Percentiles rank a stretch among this genome's conserved stretches.
phyloP scores from a whole-genome alignment of 2,888 invertebrate genomes.

The Petrophora chlorosata region DNA sequence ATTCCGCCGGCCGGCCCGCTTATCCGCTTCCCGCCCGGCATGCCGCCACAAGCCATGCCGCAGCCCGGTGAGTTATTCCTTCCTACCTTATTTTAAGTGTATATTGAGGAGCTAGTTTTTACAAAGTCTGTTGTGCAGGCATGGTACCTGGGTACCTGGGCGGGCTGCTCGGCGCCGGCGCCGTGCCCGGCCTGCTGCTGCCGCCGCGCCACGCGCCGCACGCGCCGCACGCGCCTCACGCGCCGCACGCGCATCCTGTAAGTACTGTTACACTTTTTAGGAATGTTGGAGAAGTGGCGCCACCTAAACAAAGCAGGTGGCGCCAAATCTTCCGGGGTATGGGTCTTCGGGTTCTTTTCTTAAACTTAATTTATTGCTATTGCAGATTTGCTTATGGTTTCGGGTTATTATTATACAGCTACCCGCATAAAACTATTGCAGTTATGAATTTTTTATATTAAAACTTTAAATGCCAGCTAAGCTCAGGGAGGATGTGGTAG shows the following conservation, averaged over 20 bases:
- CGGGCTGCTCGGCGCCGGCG: slow-evolving; percentile 55
- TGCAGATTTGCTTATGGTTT: too few relatives aligned
- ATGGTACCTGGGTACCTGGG: slow-evolving; percentile 72
- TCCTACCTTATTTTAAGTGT: neutral
- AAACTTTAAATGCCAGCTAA: too few relatives aligned
- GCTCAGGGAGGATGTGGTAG: too few relatives aligned
- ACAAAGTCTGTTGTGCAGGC: slow-evolving; percentile 44
- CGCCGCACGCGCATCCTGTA: slow-evolving; percentile 18
- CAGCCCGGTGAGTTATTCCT: slow-evolving; percentile 52
- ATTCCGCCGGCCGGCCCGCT: slow-evolving; percentile 54
- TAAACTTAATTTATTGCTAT: too few relatives aligned
- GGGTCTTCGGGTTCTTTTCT: too few relatives aligned
- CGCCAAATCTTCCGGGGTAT: too few relatives aligned
- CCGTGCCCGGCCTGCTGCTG: slow-evolving; percentile 49
- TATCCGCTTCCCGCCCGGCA: slow-evolving; percentile 77
- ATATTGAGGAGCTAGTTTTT: neutral
- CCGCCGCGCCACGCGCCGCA: slow-evolving; percentile 60
- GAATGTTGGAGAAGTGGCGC: too few relatives aligned
- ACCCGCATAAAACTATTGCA: too few relatives aligned
- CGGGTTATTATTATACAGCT: too few relatives aligned
- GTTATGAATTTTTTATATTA: too few relatives aligned
- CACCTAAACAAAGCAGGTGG: too few relatives aligned
- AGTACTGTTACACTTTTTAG: too few relatives aligned
- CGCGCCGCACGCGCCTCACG: slow-evolving; percentile 30
- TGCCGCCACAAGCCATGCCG: slow-evolving; percentile 60